Percentiles rank a stretch among this genome's conserved stretches.
phyloP scores from a whole-genome alignment of 2,888 invertebrate species.

The Patella pellucida region DNA sequence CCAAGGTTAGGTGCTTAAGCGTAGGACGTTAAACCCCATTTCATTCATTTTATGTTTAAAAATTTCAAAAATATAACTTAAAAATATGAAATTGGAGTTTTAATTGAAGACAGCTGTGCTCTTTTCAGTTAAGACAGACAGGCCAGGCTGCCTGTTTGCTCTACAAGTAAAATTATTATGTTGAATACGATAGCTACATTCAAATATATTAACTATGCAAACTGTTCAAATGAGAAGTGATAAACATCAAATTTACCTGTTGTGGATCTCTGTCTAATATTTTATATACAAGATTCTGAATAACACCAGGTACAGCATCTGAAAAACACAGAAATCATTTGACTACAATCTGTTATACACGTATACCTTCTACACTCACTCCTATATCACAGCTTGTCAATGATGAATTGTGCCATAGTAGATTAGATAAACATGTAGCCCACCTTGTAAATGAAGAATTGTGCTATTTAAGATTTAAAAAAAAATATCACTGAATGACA shows the following conservation, averaged over 20 bases:
- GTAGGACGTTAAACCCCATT: no score
- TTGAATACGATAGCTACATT: no score
- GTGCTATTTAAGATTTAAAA: not conserved
- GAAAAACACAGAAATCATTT: not conserved
- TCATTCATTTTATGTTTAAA: no score
- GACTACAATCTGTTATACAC: no score
- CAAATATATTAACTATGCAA: not conserved
- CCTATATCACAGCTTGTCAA: not conserved
- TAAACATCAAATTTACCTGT: not conserved
- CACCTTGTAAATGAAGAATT: not conserved
- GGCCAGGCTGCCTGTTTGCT: no score
- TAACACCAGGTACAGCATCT: not conserved
- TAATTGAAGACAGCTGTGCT: no score
- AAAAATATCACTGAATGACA: not conserved
- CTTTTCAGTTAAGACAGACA: no score
- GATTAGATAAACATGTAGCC: not conserved
- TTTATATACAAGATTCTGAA: conserved; percentile 6
- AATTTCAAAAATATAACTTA: no score
- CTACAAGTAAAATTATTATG: no score
- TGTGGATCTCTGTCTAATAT: not conserved
- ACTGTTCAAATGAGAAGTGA: not conserved
- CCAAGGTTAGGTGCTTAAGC: no score
- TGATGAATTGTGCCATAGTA: not conserved
- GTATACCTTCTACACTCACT: not conserved
- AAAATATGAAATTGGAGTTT: no score